Evolutionary conservation across 2,113 vertebrate genomes (phyloP).

Genomic region (Manacus vitellinus): DNA sequence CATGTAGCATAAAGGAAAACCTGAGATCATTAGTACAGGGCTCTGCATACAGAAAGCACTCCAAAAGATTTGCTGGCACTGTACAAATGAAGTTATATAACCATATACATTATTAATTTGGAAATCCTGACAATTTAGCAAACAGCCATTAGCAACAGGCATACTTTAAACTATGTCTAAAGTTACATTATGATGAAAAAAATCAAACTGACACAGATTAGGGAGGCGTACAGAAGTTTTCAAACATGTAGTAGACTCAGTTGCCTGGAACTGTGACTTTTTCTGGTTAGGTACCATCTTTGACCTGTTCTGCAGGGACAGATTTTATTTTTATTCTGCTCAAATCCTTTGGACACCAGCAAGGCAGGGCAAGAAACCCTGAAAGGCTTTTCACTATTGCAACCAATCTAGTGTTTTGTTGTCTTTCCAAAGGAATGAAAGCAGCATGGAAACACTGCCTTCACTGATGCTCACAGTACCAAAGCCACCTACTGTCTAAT

Average conservation of each 20-base stretch:
- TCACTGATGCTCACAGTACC: neutral
- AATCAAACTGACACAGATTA: neutral
- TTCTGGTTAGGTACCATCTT: neutral
- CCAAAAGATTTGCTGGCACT: neutral
- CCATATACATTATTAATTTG: neutral
- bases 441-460: neutral
- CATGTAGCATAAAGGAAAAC: neutral
- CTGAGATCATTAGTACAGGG: neutral
- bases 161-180: neutral
- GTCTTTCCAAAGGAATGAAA: neutral
- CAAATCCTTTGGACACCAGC: neutral
- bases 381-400: neutral
- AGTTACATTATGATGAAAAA: neutral
- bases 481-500: neutral
- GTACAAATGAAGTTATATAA: neutral
- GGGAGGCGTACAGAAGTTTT: neutral
- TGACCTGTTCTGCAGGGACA: neutral
- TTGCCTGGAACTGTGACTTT: neutral
- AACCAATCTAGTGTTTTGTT: rapidly evolving
- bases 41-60: neutral
- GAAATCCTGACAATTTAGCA: neutral
- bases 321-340: neutral
- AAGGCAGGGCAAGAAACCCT: neutral
- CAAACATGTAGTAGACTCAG: neutral
- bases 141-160: neutral